Evolutionary conservation across 2,888 invertebrate species (phyloP), one percentile per base, ranked within the genome.

Genomic region (Eupithecia inturbata): DNA sequence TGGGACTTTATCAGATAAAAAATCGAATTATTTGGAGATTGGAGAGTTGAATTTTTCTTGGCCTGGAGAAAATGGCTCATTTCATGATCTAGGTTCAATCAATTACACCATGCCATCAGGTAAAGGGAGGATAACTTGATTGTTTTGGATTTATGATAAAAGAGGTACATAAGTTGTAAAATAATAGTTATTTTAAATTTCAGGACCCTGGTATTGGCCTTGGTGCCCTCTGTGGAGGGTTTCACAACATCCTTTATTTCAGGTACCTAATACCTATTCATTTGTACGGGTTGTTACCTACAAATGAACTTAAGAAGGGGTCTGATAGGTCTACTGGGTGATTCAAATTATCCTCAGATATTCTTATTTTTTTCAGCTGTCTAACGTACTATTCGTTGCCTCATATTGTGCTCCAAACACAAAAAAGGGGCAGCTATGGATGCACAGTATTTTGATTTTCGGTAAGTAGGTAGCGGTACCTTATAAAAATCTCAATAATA

Each of bases 331-430:
- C n/a, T 45, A 12, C 4, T 10, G 12, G 4, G 4, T 12, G 22
- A 57, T 26, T 14, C 3, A 57, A 57, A 26, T 12, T 26, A 26
- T 26, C 14, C 14, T 26, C 26, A 22, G 53, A 53, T 10, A 49
- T 4, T 1, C 12, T 14, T 1, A 4, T 22, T 45, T 60, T 53
- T 78, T 96, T 87, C 96, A 98, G 94, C 88, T 97, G 76, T 97
- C 97, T 26, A 97, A 98, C 89, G 95, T 96, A 76, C 96, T 97
- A 80, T 97, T 98, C 86, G 96, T 97, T 39, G 93, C 97, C n/a
- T 97, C 97, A 0, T 97, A 97, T 84, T 96, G 97, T 72, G 96
- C 97, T 14, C 97, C 97, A 22, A 96, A 96, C 81, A 96, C 96
- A 1, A 96, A 96, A 83, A 96, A 96, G 85, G 98, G 98, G 5